phyloP scores from a whole-genome alignment of 2,888 invertebrate genomes.

The Hydroisotoma schaefferi region DNA sequence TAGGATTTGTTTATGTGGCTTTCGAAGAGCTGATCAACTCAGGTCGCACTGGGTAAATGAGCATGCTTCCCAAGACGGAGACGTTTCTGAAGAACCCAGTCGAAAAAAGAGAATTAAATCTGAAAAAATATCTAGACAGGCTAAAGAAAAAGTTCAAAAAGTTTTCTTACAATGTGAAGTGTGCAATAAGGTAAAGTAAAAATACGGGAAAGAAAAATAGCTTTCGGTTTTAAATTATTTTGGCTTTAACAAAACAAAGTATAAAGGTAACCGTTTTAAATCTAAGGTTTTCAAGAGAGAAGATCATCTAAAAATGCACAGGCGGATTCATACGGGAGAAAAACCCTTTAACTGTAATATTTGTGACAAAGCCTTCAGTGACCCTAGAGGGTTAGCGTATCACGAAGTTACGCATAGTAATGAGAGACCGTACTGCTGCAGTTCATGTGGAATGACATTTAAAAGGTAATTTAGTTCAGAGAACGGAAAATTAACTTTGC shows the following conservation, averaged over 20 bases:
- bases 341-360: constrained; percentile 18
- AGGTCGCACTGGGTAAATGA: background rate
- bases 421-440: constrained; percentile 27
- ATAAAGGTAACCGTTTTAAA: too few relatives aligned
- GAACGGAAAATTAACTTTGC: too few relatives aligned
- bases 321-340: constrained; percentile 20
- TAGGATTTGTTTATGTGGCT: background rate
- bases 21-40: constrained; percentile 1
- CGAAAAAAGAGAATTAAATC: background rate
- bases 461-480: too few relatives aligned
- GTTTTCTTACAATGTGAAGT: background rate
- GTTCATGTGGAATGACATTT: constrained; percentile 23
- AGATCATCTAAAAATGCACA: constrained; percentile 16
- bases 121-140: background rate
- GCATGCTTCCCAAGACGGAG: background rate
- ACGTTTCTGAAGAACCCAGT: background rate
- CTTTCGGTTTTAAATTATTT: too few relatives aligned
- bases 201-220: too few relatives aligned
- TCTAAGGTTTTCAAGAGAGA: constrained; percentile 6
- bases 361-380: constrained; percentile 25
- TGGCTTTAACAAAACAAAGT: too few relatives aligned
- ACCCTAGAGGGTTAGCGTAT: constrained; percentile 22
- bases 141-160: background rate
- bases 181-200: background rate
- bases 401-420: constrained; percentile 28